Base-by-base conservation (phyloP, 64 coral and sea anemone genomes). In the Porites australiensis region DNA sequence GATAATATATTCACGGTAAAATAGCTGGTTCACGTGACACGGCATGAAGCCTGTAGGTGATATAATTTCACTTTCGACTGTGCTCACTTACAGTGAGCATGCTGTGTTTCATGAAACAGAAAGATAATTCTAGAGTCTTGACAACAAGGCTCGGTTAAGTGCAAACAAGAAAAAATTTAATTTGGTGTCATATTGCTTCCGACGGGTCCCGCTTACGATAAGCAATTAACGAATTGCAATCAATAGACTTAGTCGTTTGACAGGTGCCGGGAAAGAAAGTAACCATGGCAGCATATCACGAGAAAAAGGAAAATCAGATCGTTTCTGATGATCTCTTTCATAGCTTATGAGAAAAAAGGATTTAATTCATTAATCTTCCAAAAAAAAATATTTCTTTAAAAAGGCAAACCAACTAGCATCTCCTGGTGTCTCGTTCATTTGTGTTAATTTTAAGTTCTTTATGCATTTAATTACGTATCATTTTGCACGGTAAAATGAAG, bases 191-290 rank as follows among this genome's bases (percentile, higher is more conserved):
- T 64, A 83, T 50, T n/a, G 27, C 20, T 81, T 63, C 77, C 55
- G 22, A 60, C 54, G 20, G 13, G 21, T 79, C 27, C 78, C 21
- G n/a, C 58, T 81, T 23, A 22, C 58, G 78, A 81, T 37, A 62
- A 81, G 50, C 57, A 78, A 78, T 78, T 54, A 81, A 81, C 23
- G 78, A 64, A 81, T 81, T 46, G 11, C 73, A 50, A 50, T 44
- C 46, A 76, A 76, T 50, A 18, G 73, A 75, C 73, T 75, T 75
- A 12, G 6, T 69, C 13, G 23, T 64, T 61, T 63, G 79, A 82
- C 54, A 82, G 37, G 37, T 62, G 53, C 58, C 13, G 62, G 62
- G 5, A 23, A 50, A 55, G 57, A 19, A 78, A 4, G 75, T 23
- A 55, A 55, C 75, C 51, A 78, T 58, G 75, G 50, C 49, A 22